phyloP scores from a whole-genome alignment of 2,113 vertebrate genomes.

The Syrmaticus mikado region DNA sequence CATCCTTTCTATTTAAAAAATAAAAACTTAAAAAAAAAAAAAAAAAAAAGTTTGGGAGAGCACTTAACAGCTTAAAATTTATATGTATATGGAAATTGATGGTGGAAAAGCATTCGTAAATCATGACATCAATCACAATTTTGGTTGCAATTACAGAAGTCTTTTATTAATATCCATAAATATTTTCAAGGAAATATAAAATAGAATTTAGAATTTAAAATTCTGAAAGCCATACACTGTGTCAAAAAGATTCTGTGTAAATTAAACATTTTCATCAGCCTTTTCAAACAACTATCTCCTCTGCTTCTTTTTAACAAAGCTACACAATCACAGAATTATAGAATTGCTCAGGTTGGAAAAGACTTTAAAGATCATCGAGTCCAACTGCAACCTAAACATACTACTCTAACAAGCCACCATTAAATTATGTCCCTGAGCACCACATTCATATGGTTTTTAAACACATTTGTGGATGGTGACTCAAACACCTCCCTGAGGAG shows the following conservation, averaged over 20 bases:
- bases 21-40: not conserved
- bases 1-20: not conserved
- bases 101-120: not conserved
- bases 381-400: too few relatives aligned
- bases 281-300: not conserved
- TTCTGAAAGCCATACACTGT: not conserved
- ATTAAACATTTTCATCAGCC: not conserved
- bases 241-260: not conserved
- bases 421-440: too few relatives aligned
- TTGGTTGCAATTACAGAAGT: rapidly evolving
- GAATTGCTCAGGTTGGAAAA: too few relatives aligned
- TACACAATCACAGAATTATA: not conserved
- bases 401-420: too few relatives aligned
- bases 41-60: not conserved
- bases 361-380: too few relatives aligned
- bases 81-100: not conserved
- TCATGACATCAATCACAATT: not conserved
- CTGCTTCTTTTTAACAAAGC: not conserved
- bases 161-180: not conserved
- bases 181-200: not conserved
- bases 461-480: too few relatives aligned
- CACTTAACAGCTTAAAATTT: not conserved
- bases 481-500: too few relatives aligned
- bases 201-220: not conserved
- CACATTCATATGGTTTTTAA: too few relatives aligned